These are phyloP conservation scores for Subacronicta megacephala DNA, from an alignment of 2,888 invertebrate species.

Conservation along the genomic window DNA sequence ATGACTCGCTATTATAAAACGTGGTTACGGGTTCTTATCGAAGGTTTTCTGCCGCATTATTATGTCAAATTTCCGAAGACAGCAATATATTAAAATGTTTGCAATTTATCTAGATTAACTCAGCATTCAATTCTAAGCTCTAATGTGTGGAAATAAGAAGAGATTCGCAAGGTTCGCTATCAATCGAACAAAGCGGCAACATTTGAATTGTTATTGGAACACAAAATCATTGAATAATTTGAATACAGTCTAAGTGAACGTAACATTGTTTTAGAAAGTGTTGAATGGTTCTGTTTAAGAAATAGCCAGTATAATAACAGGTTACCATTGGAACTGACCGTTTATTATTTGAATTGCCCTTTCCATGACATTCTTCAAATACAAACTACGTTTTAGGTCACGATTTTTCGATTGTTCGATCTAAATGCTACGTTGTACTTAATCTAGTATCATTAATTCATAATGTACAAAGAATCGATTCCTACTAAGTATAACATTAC, in stretches of 20 bases:
- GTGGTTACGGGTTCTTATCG: slow-evolving; percentile 19
- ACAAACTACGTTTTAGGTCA: slow-evolving; percentile 66
- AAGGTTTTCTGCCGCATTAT: slow-evolving; percentile 44
- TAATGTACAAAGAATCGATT: slow-evolving; percentile 44
- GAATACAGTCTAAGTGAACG: slow-evolving; percentile 78
- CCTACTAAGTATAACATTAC: slow-evolving; percentile 40
- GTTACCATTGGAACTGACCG: slow-evolving; percentile 67
- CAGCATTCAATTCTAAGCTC: slow-evolving; percentile 20
- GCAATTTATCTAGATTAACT: slow-evolving; percentile 10
- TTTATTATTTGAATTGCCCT: slow-evolving; percentile 72
- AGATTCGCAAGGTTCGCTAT: slow-evolving; percentile 38
- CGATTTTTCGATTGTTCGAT: slow-evolving; percentile 71
- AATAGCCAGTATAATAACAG: slow-evolving; percentile 67
- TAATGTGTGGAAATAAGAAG: slow-evolving; percentile 28
- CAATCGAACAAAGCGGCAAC: slow-evolving; percentile 59
- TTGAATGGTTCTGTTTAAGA: slow-evolving; percentile 71
- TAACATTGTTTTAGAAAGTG: slow-evolving; percentile 83
- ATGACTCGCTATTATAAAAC: slow-evolving; percentile 43
- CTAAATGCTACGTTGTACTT: slow-evolving; percentile 57
- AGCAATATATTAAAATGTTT: slow-evolving; percentile 16
- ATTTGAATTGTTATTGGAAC: slow-evolving; percentile 66
- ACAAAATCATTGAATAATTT: slow-evolving; percentile 79
- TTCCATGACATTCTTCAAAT: slow-evolving; percentile 78
- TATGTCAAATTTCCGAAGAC: slow-evolving; percentile 50
- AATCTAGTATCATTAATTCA: slow-evolving; percentile 54